Conservation (phyloP, 2,888 invertebrate species). For the Folsomia manolachei region DNA sequence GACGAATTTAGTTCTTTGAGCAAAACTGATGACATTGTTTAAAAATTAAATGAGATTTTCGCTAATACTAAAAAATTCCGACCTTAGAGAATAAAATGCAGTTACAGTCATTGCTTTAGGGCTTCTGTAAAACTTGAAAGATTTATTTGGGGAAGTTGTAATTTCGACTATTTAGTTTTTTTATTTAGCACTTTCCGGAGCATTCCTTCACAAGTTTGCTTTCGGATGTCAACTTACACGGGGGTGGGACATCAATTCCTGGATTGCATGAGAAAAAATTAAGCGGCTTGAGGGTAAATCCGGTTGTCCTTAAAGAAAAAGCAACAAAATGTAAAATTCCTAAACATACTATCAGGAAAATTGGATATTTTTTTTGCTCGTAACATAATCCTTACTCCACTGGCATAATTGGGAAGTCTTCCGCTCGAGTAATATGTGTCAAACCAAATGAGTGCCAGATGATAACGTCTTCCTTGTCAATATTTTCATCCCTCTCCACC, state of each 20-base stretch:
- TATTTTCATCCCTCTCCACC: constrained; percentile 31
- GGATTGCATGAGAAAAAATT: constrained; percentile 35
- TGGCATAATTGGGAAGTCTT: constrained; percentile 38
- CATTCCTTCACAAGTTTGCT: neutral
- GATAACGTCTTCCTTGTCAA: constrained; percentile 43
- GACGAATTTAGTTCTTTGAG: neutral
- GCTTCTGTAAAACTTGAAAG: too few relatives aligned
- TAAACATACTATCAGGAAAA: too few relatives aligned
- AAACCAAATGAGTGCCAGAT: constrained; percentile 47
- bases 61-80: constrained; percentile 2
- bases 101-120: too few relatives aligned
- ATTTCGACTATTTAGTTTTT: neutral
- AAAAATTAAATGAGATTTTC: neutral
- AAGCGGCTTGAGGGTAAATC: constrained; percentile 34
- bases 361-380: constrained; percentile 16
- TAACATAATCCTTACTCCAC: too few relatives aligned
- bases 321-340: too few relatives aligned
- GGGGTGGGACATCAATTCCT: constrained; percentile 32
- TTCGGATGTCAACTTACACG: neutral
- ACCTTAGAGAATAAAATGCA: too few relatives aligned
- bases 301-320: constrained; percentile 30
- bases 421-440: constrained; percentile 43
- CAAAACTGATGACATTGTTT: neutral
- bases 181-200: neutral
- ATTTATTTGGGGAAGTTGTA: too few relatives aligned